Evolutionary conservation across 92 coral and sea anemone species (phyloP).

Genomic region (Siderastrea radians): DNA sequence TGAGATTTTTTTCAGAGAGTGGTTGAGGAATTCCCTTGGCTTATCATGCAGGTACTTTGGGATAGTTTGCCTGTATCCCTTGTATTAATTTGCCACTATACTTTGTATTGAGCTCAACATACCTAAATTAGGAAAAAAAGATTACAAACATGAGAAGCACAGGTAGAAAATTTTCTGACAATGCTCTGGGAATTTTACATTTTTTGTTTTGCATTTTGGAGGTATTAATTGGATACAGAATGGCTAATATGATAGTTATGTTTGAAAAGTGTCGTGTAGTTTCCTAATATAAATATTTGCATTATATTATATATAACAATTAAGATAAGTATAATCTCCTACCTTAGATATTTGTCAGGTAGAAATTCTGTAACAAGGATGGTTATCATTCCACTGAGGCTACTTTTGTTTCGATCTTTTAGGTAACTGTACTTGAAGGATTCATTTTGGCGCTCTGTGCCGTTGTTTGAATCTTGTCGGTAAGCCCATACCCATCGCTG

Average conservation of each 20-base stretch:
- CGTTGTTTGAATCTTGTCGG: slow-evolving; percentile 76
- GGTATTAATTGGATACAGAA: too few species aligned
- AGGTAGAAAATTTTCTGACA: not conserved
- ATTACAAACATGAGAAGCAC: too few species aligned
- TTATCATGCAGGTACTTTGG: slow-evolving; percentile 50
- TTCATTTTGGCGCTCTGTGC: slow-evolving; percentile 72
- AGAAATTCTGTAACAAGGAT: slow-evolving; percentile 36
- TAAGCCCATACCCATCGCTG: slow-evolving; percentile 84
- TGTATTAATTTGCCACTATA: slow-evolving; percentile 54
- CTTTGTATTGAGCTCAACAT: slow-evolving; percentile 66
- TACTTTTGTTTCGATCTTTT: slow-evolving; percentile 45
- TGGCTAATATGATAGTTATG: too few species aligned
- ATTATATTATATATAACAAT: too few species aligned
- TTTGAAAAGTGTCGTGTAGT: too few species aligned
- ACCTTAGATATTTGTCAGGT: too few species aligned
- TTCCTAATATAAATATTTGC: too few species aligned
- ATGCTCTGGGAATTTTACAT: slow-evolving; percentile 21
- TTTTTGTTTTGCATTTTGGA: too few species aligned
- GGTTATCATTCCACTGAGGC: slow-evolving; percentile 73
- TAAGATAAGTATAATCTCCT: too few species aligned
- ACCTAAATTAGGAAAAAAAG: slow-evolving; percentile 36
- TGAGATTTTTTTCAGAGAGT: slow-evolving; percentile 34
- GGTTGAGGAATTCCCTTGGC: slow-evolving; percentile 47
- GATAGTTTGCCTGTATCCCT: slow-evolving; percentile 47
- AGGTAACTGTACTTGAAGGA: slow-evolving; percentile 72